Conservation (phyloP, 2,113 vertebrate genomes). For the Genyomyrus donnyi region DNA sequence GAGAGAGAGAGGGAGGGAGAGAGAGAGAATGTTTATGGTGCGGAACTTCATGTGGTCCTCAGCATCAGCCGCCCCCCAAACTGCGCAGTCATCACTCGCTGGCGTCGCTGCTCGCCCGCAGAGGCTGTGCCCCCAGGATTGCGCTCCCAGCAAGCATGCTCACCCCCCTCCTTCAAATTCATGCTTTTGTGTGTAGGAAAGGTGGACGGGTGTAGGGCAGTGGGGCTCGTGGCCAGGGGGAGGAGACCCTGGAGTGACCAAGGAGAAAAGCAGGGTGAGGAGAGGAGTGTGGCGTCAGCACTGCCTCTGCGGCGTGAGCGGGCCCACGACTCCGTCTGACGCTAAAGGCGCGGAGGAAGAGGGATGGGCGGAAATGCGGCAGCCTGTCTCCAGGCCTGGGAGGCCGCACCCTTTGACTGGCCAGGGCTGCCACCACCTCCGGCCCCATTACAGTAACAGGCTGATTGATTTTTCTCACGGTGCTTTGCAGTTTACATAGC, state of each 20-base stretch:
- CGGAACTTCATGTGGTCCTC: slow-evolving; percentile 18
- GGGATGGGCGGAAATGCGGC: not conserved
- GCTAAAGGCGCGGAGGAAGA: not conserved
- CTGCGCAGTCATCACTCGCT: slow-evolving; percentile 13
- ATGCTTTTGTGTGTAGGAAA: not conserved
- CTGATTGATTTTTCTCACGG: not conserved
- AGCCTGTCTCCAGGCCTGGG: not conserved
- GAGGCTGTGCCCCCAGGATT: not conserved
- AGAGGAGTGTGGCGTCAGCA: slow-evolving; percentile 26
- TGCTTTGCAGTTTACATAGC: not conserved
- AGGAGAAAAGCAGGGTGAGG: not conserved
- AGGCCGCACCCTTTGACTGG: not conserved
- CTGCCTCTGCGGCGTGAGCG: slow-evolving; percentile 17
- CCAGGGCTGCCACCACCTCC: no score
- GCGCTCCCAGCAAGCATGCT: not conserved
- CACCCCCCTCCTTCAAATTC: slow-evolving; percentile 29
- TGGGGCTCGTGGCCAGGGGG: slow-evolving; percentile 29
- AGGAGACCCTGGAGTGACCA: slow-evolving; percentile 13
- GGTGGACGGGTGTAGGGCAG: not conserved
- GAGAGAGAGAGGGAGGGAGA: not conserved
- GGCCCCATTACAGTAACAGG: not conserved
- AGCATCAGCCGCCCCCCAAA: not conserved
- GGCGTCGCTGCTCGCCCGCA: not conserved
- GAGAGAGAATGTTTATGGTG: slow-evolving; percentile 26
- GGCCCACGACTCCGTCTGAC: slow-evolving; percentile 26